phyloP scores from a whole-genome alignment of 2,797 vertebrate species.

The Sparus aurata region DNA sequence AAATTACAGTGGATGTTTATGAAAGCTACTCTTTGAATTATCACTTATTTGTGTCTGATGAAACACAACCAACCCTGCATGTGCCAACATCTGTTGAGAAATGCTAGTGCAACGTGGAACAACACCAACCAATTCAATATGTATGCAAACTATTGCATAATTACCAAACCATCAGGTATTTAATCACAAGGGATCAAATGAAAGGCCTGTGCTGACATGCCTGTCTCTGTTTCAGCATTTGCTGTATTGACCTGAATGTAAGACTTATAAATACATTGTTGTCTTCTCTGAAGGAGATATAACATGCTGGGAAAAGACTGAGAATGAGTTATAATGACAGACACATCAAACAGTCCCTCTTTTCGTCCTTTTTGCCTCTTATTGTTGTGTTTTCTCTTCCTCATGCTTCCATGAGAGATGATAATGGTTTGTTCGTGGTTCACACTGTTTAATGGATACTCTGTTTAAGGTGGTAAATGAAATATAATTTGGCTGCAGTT shows the following conservation, averaged over 20 bases:
- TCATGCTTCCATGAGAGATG: not conserved
- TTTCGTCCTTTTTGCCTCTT: not conserved
- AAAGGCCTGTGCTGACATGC: not conserved
- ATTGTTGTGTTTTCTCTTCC: slow-evolving; percentile 20
- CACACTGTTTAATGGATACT: not conserved
- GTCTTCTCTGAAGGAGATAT: not conserved
- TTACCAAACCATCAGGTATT: not conserved
- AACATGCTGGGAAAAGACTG: not conserved
- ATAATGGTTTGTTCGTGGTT: not conserved
- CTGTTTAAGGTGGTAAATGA: not conserved
- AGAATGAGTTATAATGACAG: too few relatives aligned
- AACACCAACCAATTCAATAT: not conserved
- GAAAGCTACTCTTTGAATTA: not conserved
- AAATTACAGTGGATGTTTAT: not conserved
- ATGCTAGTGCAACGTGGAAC: not conserved
- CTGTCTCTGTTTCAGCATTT: not conserved
- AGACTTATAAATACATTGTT: not conserved
- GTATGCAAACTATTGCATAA: not conserved
- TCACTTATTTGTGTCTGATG: not conserved
- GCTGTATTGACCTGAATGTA: not conserved
- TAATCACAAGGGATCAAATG: not conserved
- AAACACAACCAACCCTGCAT: not conserved
- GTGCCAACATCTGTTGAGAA: not conserved
- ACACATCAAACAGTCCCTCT: not conserved
- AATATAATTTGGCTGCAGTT: not conserved